Evolutionary conservation across 2,113 vertebrate species (phyloP).

Genomic region (Zapus hudsonius): DNA sequence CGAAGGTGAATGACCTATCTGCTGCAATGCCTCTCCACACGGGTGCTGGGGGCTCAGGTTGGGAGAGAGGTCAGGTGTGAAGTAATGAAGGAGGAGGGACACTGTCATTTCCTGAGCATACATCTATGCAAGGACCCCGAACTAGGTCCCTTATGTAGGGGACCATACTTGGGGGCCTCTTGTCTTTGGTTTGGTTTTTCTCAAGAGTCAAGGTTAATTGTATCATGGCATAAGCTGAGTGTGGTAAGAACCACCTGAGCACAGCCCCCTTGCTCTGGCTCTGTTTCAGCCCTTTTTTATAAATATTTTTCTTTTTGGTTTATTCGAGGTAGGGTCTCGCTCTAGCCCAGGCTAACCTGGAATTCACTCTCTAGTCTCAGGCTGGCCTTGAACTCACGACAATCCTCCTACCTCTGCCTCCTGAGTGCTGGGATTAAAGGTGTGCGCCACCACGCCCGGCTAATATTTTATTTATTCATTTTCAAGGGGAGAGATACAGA

Average conservation of each 20-base stretch:
- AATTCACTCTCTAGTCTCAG: too few relatives aligned
- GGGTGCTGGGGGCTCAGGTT: too few relatives aligned
- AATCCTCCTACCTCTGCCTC: too few relatives aligned
- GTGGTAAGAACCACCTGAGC: neutral
- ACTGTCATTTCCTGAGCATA: neutral
- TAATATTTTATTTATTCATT: too few relatives aligned
- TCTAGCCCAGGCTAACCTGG: too few relatives aligned
- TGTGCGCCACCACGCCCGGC: too few relatives aligned
- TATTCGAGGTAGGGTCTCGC: too few relatives aligned
- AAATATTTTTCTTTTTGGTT: too few relatives aligned
- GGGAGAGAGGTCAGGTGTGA: neutral
- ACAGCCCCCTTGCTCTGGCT: neutral
- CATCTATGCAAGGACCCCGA: neutral
- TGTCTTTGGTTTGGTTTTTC: neutral
- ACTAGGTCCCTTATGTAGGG: neutral
- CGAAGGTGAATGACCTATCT: neutral
- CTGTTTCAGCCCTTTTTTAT: too few relatives aligned
- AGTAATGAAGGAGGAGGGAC: neutral
- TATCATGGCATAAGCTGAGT: neutral
- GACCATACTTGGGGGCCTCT: neutral
- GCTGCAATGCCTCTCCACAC: rapidly evolving
- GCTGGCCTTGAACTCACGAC: too few relatives aligned
- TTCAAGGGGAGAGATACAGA: too few relatives aligned
- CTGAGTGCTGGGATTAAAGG: too few relatives aligned
- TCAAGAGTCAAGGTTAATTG: neutral